Base-by-base conservation (phyloP, 2,797 vertebrate genomes). In the Sylvia borin region DNA sequence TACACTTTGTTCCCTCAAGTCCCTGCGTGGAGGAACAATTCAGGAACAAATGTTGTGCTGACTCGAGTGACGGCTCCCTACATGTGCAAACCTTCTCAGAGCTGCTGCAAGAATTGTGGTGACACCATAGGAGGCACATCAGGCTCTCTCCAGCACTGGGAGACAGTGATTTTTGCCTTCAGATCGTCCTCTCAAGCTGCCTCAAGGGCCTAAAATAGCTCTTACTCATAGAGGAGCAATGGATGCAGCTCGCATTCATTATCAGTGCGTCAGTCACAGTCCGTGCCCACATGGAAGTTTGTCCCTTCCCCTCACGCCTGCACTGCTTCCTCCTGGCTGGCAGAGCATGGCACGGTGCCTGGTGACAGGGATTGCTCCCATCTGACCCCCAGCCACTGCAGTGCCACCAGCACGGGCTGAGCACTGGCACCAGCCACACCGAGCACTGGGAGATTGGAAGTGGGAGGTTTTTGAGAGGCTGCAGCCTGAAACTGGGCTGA, bases 391-490 rank as follows among this genome's bases (percentile, higher is more conserved):
- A 12, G 3, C 10, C 65, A 8, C 9, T 1, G 20, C 91, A 32
- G 16, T 21, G 68, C 57, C 22, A 3, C 43, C 68, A 58, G 47
- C 34, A 3, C 1, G 11, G n/a, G 6, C 32, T 2, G 19, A 55
- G 62, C 0, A 0, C 47, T 13, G 42, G 65, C 0, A 18, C 4
- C 50, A 20, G 34, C 12, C 9, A 3, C 0, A 1, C 60, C 8
- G 15, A 43, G 34, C 43, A 9, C 26, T 1, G 17, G 4, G 15
- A 22, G 7, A 24, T 27, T 29, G 38, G 50, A 48, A 27, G 1
- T 3, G 11, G 5, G 6, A 12, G 12, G 18, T 0, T 26, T 36
- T n/a, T 5, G 53, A 21, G 34, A 31, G 43, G 42, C 47, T 72
- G 38, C 0, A 0, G 8, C 31, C 31, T 1, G 5, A 25, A 18